Percentiles rank a stretch among this genome's conserved stretches.
phyloP scores from a whole-genome alignment of 2,888 invertebrate species.

The Lacanobia oleracea region DNA sequence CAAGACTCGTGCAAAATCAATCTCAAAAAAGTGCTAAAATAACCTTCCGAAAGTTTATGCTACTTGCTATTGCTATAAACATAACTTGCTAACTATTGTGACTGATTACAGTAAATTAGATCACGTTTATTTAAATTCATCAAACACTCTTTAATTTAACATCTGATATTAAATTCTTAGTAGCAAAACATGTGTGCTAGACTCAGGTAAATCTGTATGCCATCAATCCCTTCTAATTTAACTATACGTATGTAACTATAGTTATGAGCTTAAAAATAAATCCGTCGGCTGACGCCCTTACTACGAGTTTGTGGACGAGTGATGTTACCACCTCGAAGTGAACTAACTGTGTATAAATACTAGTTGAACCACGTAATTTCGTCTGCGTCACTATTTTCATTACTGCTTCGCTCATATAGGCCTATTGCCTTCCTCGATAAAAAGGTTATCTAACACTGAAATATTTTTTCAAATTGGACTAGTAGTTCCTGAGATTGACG shows the following conservation, averaged over 20 bases:
- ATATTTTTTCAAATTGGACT: too few species aligned
- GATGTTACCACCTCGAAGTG: conserved; percentile 34
- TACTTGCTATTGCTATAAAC: too few species aligned
- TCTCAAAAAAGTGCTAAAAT: too few species aligned
- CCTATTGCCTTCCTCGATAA: too few species aligned
- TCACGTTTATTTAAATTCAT: background rate
- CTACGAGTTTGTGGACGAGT: conserved; percentile 52
- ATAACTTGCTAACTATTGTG: too few species aligned
- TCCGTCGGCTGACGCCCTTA: conserved; percentile 73
- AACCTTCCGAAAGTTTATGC: background rate
- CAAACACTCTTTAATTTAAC: background rate
- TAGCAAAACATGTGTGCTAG: conserved; percentile 35
- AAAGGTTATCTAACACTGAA: too few species aligned
- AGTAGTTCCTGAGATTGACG: too few species aligned
- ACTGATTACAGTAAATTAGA: background rate
- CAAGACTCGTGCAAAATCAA: too few species aligned
- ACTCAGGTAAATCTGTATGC: conserved; percentile 71
- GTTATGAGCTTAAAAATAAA: conserved; percentile 81
- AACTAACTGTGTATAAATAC: background rate
- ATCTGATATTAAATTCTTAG: conserved; percentile 10
- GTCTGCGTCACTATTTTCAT: too few species aligned
- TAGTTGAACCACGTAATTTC: too few species aligned
- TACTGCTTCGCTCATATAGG: too few species aligned
- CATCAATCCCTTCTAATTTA: conserved; percentile 83
- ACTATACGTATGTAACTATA: conserved; percentile 78